Percentiles rank a stretch among this genome's conserved stretches.
Evolutionary conservation across 1,140 invertebrate species (phyloP).

Genomic region (Akabosia matsudoensis): DNA sequence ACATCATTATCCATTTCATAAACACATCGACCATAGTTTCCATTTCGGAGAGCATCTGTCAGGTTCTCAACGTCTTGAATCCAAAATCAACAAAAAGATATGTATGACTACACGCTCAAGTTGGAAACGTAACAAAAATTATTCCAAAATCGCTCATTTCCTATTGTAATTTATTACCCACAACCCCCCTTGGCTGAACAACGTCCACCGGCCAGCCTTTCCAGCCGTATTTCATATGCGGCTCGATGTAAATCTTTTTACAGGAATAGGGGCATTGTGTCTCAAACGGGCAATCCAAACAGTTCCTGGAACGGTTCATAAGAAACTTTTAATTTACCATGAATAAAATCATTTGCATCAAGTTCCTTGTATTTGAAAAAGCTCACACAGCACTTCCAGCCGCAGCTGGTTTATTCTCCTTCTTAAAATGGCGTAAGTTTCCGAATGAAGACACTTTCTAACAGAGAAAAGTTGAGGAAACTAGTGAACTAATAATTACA

Average conservation of each 20-base stretch:
- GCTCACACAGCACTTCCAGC: conserved; percentile 39
- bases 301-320: conserved; percentile 50
- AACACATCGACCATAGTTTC: conserved; percentile 54
- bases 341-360: too few species aligned
- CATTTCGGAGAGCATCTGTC: conserved; percentile 49
- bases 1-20: conserved; percentile 56
- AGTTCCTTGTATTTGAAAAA: too few species aligned
- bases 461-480: conserved; percentile 25
- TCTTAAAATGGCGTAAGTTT: conserved; percentile 53
- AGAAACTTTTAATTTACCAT: conserved; percentile 30
- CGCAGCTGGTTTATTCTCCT: conserved; percentile 43
- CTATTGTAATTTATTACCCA: conserved; percentile 25
- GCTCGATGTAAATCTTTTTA: conserved; percentile 53
- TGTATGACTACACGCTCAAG: neutral
- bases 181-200: conserved; percentile 41
- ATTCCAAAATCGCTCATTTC: neutral
- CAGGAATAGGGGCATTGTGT: conserved; percentile 55
- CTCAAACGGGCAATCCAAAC: conserved; percentile 52
- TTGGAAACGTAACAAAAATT: too few species aligned
- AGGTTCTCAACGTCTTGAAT: conserved; percentile 50
- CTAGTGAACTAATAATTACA: neutral
- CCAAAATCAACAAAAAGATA: neutral
- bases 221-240: conserved; percentile 41
- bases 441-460: conserved; percentile 55
- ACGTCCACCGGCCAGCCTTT: conserved; percentile 37